Evolutionary conservation across 1,140 invertebrate genomes (phyloP).

Genomic region (Danaus plexippus): DNA sequence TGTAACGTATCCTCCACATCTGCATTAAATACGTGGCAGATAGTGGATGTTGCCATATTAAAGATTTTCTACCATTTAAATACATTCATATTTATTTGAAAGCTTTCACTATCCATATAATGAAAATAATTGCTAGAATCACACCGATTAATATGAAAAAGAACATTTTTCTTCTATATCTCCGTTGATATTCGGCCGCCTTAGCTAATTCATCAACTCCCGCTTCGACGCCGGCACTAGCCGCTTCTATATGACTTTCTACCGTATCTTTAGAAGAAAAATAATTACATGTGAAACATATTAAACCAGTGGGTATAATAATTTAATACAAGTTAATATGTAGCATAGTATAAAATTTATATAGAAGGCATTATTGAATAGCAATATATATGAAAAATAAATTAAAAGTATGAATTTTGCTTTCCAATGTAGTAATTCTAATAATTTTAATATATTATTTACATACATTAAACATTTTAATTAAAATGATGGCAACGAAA

Average conservation of each 20-base stretch:
- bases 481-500: no score
- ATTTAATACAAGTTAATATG: no score
- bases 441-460: no score
- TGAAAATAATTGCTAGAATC: slow-evolving; percentile 77
- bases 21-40: no score
- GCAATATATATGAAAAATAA: no score
- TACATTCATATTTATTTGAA: slow-evolving; percentile 36
- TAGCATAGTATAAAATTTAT: no score
- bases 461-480: no score
- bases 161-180: slow-evolving; percentile 80
- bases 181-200: slow-evolving; percentile 83
- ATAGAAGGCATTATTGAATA: no score
- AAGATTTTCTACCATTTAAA: slow-evolving; percentile 1
- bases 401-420: no score
- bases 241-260: slow-evolving; percentile 88
- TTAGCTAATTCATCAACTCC: slow-evolving; percentile 84
- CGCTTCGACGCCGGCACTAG: slow-evolving; percentile 83
- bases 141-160: slow-evolving; percentile 76
- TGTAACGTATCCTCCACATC: no score
- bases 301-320: no score
- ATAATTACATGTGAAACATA: background rate
- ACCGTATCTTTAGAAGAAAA: slow-evolving; percentile 80
- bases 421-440: no score
- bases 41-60: background rate
- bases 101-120: slow-evolving; percentile 74